Base-by-base conservation (phyloP, 2,113 vertebrate genomes). In the Ciconia maguari region DNA sequence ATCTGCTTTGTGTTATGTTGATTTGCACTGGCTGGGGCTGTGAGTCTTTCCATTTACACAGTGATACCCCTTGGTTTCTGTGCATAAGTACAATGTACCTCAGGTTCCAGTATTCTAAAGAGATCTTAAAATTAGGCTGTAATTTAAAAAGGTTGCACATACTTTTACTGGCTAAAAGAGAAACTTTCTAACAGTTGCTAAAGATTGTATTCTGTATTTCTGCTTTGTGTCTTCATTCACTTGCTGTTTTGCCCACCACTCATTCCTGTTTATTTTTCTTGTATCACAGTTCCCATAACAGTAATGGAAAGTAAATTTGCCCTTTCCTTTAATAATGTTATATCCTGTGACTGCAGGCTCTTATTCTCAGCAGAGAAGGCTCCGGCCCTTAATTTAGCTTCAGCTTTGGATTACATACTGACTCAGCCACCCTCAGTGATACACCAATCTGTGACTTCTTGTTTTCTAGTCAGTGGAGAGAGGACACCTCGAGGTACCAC, bases 381-480 rank as follows among this genome's bases (percentile, higher is more conserved):
- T 84, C 34, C 51, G 77, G 54, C 71, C 71, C 68, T 94, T 84
- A 62, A 83, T 79, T 91, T 69, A 81, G 15, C 42, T 90, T 71
- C 69, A 57, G 36, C 81, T 94, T 90, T 87, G 80, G 51, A 54
- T 76, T 79, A 72, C 20, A 21, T 42, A 64, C 48, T 91, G 92
- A 72, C 48, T 80, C 78, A 72, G 61, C 68, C 68, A 36, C 72
- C 49, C 24, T 72, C 49, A 24, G 30, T 66, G 57, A 65, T 97
- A 93, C 97, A 91, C 75, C 48, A 74, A 7, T 62, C 60, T 78
- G 58, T 80, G 83, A 44, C 61, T 92, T 97, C 95, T 93, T 98
- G 82, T 97, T 11, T 98, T 97, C 62, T 65, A 98, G 98, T 98
- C 92, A 97, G 94, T 62, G 98, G 96, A 48, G 98, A 98, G 85